Evolutionary conservation across 2,797 vertebrate genomes (phyloP).

Genomic region (Lepilemur ruficaudatus): DNA sequence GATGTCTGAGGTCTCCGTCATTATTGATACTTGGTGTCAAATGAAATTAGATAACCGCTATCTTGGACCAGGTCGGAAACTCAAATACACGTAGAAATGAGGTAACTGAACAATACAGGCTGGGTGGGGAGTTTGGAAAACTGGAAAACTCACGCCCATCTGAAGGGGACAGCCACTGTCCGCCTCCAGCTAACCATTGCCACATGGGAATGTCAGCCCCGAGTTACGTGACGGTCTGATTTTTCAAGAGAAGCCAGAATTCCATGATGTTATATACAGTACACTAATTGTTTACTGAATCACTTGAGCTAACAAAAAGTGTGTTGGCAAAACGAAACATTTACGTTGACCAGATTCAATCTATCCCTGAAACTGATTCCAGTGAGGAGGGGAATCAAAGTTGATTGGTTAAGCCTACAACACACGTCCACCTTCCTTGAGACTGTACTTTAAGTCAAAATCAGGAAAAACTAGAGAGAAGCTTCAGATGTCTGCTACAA

Average conservation of each 20-base stretch:
- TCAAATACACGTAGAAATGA: not conserved
- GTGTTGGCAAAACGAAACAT: not conserved
- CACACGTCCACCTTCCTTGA: accelerated
- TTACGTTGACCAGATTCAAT: not conserved
- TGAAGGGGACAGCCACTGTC: not conserved
- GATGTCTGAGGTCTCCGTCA: not conserved
- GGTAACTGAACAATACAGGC: not conserved
- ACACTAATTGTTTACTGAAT: not conserved
- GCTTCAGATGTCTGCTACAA: not conserved
- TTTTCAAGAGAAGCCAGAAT: not conserved
- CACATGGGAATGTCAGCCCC: not conserved
- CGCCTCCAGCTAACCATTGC: not conserved
- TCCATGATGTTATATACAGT: not conserved
- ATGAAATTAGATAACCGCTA: not conserved
- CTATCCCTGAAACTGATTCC: not conserved
- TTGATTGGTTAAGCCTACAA: not conserved
- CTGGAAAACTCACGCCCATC: not conserved
- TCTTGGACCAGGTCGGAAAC: not conserved
- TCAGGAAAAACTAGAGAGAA: not conserved
- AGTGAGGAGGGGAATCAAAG: not conserved
- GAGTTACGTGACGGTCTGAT: not conserved
- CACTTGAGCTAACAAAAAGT: not conserved
- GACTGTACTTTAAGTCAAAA: not conserved
- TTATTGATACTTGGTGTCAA: not conserved
- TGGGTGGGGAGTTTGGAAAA: not conserved